Evolutionary conservation across 2,113 vertebrate species (phyloP).

Genomic region (Aegotheles bennettii): DNA sequence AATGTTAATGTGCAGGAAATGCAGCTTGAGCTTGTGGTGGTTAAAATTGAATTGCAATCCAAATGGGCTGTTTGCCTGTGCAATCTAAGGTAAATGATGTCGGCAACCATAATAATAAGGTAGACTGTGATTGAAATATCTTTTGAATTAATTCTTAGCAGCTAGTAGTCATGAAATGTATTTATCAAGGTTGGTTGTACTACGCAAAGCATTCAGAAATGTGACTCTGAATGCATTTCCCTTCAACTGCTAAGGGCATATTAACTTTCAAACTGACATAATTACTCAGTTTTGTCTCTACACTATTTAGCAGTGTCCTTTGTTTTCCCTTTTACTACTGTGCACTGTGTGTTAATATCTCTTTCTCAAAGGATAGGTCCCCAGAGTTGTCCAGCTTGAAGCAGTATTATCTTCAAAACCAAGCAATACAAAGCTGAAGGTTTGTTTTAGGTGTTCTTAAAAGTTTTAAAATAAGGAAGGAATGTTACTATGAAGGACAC

Average conservation of each 20-base stretch:
- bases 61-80: neutral
- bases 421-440: neutral
- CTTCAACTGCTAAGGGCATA: neutral
- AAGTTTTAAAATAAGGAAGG: neutral
- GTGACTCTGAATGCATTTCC: neutral
- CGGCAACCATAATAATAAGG: neutral
- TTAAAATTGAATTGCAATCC: neutral
- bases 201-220: neutral
- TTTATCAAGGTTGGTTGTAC: neutral
- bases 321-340: neutral
- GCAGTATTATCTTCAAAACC: neutral
- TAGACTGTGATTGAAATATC: neutral
- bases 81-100: neutral
- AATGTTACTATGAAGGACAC: neutral
- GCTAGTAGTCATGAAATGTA: neutral
- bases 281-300: neutral
- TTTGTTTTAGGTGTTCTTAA: neutral
- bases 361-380: neutral
- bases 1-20: neutral
- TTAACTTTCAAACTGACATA: neutral
- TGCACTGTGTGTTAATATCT: neutral
- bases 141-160: neutral
- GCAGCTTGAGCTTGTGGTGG: neutral
- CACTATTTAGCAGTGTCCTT: neutral
- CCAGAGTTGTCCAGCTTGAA: neutral